Evolutionary conservation across 1,140 invertebrate species (phyloP).

Genomic region (Cherax quadricarinatus): DNA sequence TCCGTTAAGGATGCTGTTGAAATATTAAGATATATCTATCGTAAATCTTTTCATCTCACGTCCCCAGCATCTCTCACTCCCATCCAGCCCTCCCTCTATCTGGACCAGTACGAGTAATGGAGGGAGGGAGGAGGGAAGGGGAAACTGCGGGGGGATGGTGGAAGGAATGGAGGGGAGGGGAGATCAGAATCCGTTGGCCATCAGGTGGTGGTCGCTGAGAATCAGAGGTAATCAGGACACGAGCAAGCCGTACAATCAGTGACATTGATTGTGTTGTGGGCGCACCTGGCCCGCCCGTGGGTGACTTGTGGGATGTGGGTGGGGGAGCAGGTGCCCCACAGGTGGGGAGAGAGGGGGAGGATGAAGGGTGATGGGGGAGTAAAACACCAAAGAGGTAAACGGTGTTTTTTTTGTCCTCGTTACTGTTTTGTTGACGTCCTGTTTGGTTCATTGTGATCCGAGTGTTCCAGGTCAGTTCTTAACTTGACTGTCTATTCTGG

Average conservation of each 20-base stretch:
- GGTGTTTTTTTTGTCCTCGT: neutral
- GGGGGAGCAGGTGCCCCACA: slow-evolving; percentile 8
- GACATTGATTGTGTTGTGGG: slow-evolving; percentile 29
- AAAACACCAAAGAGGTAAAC: neutral
- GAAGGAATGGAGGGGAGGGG: neutral
- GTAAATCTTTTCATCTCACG: no score
- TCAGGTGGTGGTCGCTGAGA: slow-evolving; percentile 14
- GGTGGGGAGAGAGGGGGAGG: slow-evolving; percentile 1
- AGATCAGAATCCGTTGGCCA: slow-evolving; percentile 34
- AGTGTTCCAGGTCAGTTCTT: no score
- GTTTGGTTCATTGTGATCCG: no score
- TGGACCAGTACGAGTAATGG: neutral
- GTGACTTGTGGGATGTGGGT: neutral
- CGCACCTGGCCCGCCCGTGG: neutral
- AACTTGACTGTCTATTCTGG: no score
- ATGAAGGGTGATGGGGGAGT: neutral
- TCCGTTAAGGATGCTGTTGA: no score
- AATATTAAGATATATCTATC: no score
- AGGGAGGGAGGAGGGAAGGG: neutral
- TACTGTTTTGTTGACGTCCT: no score
- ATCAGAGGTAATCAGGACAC: slow-evolving; percentile 43
- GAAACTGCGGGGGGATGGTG: neutral
- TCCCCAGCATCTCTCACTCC: neutral
- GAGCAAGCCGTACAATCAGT: slow-evolving; percentile 41
- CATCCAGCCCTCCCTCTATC: neutral